Base-by-base conservation (phyloP, 2,888 invertebrate genomes). In the Dasypolia templi region DNA sequence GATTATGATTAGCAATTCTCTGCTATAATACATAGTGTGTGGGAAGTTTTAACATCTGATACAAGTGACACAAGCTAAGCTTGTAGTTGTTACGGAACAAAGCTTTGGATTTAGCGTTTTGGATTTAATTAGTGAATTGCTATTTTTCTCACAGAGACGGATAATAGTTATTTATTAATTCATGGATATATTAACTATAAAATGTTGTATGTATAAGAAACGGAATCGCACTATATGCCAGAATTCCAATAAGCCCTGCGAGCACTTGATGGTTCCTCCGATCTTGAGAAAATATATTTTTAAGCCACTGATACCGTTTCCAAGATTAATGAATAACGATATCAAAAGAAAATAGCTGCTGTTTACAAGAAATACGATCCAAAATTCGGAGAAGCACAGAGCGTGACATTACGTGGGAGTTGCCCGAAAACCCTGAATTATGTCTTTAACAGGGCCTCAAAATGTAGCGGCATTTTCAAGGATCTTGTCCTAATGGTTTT, bases 371-470 rank as follows among this genome's bases (percentile, higher is more conserved):
- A 51, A 82, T 78, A 67, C 49, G 72, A 35, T 39, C 29, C 29
- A 44, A 77, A 77, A 32, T 82, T 72, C 49, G 11, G 6, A 19
- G 22, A n/a, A 35, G 35, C 66, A 29, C 35, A 51, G 17, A 49
- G 29, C 44, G 64, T 61, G n/a, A 58, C 17, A 46, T 59, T 44
- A 39, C 6, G 59, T 67, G 63, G 79, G 66, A 44, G 66, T 72
- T 82, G 19, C 63, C 44, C 46, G 49, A 77, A 62, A 71, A 56
- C 71, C 66, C 59, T 66, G 77, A 82, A 82, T 82, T 77, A 66
- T 35, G 61, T 46, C 7, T 67, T 75, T 65, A 68, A 65, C 75
- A 44, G 67, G 64, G 68, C 64, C 59, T 75, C 63, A 26, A 55
- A 64, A 82, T 56, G 44, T 72, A 72, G 17, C 82, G 72, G 62